phyloP scores from a whole-genome alignment of 2,888 invertebrate genomes.

The Lithophane socia region DNA sequence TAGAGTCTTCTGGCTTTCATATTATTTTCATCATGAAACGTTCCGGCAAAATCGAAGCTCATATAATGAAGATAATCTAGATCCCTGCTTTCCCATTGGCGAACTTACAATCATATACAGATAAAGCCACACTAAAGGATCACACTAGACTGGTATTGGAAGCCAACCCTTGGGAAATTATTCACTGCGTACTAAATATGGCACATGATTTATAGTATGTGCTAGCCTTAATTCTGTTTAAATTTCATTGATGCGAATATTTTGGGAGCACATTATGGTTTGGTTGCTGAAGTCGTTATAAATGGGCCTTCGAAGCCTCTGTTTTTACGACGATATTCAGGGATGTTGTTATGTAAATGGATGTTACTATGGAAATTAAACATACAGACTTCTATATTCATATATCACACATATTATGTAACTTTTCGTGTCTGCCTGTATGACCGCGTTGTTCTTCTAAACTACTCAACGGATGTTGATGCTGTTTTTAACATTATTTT shows the following conservation, averaged over 20 bases:
- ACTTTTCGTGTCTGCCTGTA: too few relatives aligned
- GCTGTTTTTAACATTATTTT: too few relatives aligned
- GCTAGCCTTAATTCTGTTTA: conserved; percentile 47
- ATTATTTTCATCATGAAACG: too few relatives aligned
- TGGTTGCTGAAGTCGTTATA: neutral
- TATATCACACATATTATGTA: too few relatives aligned
- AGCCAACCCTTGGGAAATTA: conserved; percentile 67
- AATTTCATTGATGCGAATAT: conserved; percentile 45
- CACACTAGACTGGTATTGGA: conserved; percentile 40
- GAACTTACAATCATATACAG: conserved; percentile 25
- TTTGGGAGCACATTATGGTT: conserved; percentile 16
- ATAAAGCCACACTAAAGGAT: conserved; percentile 56
- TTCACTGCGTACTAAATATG: conserved; percentile 63
- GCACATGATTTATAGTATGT: conserved; percentile 63
- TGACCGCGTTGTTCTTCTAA: too few relatives aligned
- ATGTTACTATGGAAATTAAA: neutral
- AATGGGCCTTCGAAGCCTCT: neutral
- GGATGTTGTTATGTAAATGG: too few relatives aligned
- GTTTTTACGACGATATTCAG: neutral
- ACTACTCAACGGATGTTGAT: too few relatives aligned
- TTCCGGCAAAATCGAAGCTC: neutral
- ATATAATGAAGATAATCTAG: neutral
- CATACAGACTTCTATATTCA: neutral
- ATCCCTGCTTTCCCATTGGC: neutral
- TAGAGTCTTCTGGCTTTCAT: neutral